Base-by-base conservation (phyloP, 2,797 vertebrate genomes). In the Microctenopoma lineatum region DNA sequence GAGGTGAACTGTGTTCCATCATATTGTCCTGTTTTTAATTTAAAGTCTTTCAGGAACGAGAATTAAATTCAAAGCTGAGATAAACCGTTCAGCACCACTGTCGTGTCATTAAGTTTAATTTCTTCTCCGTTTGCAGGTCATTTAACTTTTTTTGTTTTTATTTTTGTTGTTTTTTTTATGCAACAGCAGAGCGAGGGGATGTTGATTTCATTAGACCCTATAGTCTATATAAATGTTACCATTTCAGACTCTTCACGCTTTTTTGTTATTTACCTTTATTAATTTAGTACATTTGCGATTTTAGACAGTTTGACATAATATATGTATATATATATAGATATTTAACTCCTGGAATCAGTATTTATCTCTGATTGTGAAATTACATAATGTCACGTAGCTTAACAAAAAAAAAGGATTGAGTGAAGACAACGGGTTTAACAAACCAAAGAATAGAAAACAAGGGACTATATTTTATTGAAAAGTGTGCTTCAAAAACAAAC, bases 21-120 rank as follows among this genome's bases (percentile, higher is more conserved):
- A 34, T 52, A 14, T 68, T 52, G 16, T 50, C 2, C 9, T 60
- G 66, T 62, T 80, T 63, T 84, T 71, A 66, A 58, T 13, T 26
- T 29, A 13, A 36, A 9, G 58, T 52, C 45, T 62, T 54, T 68
- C 62, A 50, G 29, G 21, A 39, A 52, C 45, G 36, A 72, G 4
- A 70, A 84, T 73, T 78, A 80, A 87, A 87, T 67, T 76, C 29
- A 59, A 55, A 72, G 59, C 39, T 60, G 39, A 77, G 32, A 66
- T 41, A 75, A 80, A n/a, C 1, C 0, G 4, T 41, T 41, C 34
- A 15, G 39, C n/a, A 6, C 48, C 25, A 6, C 36, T 7, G 5
- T 63, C 0, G 1, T 62, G 34, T 74, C 9, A 34, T 66, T 21
- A 21, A 21, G 21, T 67, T 15, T 16, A 53, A 4, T 52, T 15